Percentiles rank a stretch among this genome's conserved stretches.
Conservation (phyloP, 2,797 vertebrate species). For the Luscinia luscinia region DNA sequence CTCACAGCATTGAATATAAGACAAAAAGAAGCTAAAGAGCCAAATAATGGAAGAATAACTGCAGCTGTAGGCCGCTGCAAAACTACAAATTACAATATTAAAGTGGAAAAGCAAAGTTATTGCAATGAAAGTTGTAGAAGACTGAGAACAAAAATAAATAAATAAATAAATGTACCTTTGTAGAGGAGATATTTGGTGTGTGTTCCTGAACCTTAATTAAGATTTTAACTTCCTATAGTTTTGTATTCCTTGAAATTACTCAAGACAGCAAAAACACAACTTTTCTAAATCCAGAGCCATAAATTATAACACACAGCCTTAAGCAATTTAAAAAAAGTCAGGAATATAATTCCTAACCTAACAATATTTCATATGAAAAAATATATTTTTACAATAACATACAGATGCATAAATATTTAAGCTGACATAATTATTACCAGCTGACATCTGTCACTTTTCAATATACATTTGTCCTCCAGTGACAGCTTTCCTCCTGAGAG, state of each 20-base stretch:
- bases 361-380: neutral
- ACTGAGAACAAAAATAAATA: neutral
- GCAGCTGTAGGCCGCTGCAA: neutral
- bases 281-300: neutral
- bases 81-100: neutral
- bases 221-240: neutral
- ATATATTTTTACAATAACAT: neutral
- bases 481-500: slow-evolving; percentile 17
- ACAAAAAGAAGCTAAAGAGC: neutral
- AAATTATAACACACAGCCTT: neutral
- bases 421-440: neutral
- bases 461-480: neutral
- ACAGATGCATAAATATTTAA: slow-evolving; percentile 19
- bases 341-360: neutral
- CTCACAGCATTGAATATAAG: neutral
- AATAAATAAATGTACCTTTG: neutral
- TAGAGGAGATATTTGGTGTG: neutral
- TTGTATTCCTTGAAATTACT: neutral
- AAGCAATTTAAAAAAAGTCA: neutral
- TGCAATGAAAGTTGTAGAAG: neutral
- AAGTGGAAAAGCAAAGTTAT: neutral
- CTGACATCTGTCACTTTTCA: slow-evolving; percentile 13
- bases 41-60: neutral
- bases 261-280: neutral
- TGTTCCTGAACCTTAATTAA: neutral